Evolutionary conservation across 2,113 vertebrate genomes (phyloP).

Genomic region (Cyanistes caeruleus): DNA sequence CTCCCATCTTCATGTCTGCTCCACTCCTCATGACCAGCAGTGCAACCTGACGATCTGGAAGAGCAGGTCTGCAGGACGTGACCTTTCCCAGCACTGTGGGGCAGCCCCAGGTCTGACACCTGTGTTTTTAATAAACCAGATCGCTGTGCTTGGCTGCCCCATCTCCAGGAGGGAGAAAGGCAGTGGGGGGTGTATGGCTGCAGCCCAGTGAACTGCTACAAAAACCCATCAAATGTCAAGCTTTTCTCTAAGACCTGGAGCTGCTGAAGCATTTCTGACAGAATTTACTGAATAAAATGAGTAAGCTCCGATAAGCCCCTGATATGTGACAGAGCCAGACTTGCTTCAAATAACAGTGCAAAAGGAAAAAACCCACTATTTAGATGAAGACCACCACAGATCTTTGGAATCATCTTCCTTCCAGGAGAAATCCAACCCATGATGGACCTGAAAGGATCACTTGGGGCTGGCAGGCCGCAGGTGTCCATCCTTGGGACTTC

Average conservation of each 20-base stretch:
- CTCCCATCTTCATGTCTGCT: background rate
- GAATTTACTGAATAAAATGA: background rate
- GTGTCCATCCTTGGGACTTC: background rate
- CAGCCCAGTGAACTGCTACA: slow-evolving; percentile 7
- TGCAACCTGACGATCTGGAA: background rate
- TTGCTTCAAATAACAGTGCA: background rate
- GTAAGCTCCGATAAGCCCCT: background rate
- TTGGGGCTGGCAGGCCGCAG: background rate
- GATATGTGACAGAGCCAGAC: background rate
- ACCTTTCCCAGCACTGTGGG: background rate
- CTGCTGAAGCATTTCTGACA: background rate
- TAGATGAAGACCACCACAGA: background rate
- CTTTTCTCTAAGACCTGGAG: background rate
- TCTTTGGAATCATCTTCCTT: background rate
- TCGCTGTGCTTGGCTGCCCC: background rate
- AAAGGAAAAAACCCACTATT: background rate
- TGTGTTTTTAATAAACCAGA: background rate
- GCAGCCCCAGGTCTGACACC: background rate
- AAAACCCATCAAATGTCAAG: background rate
- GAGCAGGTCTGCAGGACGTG: background rate
- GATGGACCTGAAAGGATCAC: background rate
- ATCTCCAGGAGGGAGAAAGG: background rate
- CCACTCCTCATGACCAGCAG: background rate
- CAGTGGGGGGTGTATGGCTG: background rate
- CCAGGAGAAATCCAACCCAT: background rate